Evolutionary conservation across 2,113 vertebrate genomes (phyloP).

Genomic region (Galbula dea): DNA sequence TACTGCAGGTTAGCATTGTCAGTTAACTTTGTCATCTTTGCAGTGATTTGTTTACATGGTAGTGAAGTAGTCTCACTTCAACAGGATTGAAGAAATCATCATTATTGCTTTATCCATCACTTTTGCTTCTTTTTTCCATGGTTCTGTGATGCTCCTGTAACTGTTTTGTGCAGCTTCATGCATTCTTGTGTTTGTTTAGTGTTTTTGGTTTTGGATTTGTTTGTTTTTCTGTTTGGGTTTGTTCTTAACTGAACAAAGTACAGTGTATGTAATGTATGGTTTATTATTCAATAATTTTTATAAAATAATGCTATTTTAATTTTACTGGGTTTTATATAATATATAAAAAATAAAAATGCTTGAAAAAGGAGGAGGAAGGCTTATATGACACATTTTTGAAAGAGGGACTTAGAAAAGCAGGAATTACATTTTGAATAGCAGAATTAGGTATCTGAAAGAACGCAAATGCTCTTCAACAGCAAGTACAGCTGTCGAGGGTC

Average conservation of each 20-base stretch:
- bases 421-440: neutral
- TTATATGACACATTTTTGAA: neutral
- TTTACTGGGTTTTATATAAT: neutral
- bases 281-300: slow-evolving; percentile 9
- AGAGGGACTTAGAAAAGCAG: neutral
- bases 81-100: neutral
- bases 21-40: neutral
- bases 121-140: neutral
- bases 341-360: neutral
- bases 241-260: neutral
- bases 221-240: neutral
- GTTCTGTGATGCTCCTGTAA: neutral
- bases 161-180: neutral
- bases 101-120: neutral
- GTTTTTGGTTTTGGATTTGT: neutral
- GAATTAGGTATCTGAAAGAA: neutral
- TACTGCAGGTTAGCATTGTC: neutral
- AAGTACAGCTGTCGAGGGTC: too few relatives aligned
- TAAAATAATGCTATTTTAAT: neutral
- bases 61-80: neutral
- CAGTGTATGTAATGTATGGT: neutral
- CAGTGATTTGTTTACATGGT: neutral
- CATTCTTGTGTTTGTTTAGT: neutral
- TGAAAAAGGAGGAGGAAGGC: neutral
- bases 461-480: neutral